Conservation (phyloP, 1,140 invertebrate species). For the Brachionus koreanus region DNA sequence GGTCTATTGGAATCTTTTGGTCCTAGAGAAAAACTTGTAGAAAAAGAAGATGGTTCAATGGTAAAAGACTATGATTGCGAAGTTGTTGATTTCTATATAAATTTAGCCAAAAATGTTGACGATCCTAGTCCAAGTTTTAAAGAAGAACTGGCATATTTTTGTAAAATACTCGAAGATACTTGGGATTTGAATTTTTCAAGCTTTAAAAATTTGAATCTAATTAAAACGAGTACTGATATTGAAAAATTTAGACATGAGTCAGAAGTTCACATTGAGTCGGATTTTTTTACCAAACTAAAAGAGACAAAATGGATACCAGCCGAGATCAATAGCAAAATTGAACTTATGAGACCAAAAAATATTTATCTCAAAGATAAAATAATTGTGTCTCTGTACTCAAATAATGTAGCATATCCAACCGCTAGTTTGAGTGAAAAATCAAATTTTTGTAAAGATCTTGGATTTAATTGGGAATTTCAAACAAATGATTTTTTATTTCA, state of each 20-base stretch:
- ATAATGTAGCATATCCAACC: neutral
- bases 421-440: neutral
- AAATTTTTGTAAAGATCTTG: neutral
- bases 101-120: neutral
- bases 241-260: neutral
- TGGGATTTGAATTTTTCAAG: neutral
- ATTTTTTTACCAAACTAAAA: neutral
- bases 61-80: neutral
- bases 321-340: neutral
- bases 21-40: neutral
- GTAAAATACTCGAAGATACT: constrained; percentile 4
- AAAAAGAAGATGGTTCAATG: neutral
- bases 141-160: neutral
- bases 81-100: neutral
- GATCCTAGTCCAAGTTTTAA: neutral
- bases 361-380: neutral
- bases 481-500: neutral
- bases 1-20: neutral
- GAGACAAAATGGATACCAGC: neutral
- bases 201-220: neutral
- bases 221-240: neutral
- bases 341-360: neutral
- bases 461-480: neutral
- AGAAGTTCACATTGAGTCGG: neutral
- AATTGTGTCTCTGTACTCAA: neutral